Percentiles rank a stretch among this genome's conserved stretches.
Conservation (phyloP, 1,140 invertebrate species). For the Danaus melanippus region DNA sequence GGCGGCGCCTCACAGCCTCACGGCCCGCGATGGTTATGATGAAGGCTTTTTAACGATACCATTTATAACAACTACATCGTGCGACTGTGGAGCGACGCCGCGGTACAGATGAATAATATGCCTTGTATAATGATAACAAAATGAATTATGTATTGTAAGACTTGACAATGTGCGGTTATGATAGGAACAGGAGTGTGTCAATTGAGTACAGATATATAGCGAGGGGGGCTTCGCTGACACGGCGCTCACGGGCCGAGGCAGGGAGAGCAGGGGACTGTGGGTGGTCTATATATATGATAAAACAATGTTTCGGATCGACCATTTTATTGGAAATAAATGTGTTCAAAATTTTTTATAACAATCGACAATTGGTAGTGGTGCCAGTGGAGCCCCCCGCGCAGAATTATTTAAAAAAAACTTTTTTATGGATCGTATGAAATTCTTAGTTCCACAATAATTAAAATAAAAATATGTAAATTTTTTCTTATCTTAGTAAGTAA, state of each 20-base stretch:
- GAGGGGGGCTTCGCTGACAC: conserved; percentile 18
- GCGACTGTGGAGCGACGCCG: conserved; percentile 24
- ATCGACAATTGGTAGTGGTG: not conserved
- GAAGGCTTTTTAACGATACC: not conserved
- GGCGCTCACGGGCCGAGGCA: too few relatives aligned
- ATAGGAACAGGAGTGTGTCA: conserved; percentile 56
- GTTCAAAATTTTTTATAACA: conserved; percentile 10
- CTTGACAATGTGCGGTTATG: conserved; percentile 57
- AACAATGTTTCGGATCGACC: too few relatives aligned
- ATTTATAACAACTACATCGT: not conserved
- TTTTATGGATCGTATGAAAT: conserved; percentile 63
- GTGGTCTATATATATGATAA: too few relatives aligned
- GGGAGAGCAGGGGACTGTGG: too few relatives aligned
- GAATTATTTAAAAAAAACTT: conserved; percentile 36
- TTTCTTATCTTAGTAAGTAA: conserved; percentile 71
- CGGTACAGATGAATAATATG: conserved; percentile 50
- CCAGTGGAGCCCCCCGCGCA: conserved; percentile 44
- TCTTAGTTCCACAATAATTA: conserved; percentile 66
- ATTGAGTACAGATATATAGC: conserved; percentile 43
- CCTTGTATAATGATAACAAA: conserved; percentile 69
- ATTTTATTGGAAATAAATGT: conserved; percentile 32
- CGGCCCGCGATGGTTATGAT: conserved; percentile 24
- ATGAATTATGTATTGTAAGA: conserved; percentile 69
- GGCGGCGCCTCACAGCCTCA: conserved; percentile 31
- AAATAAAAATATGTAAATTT: conserved; percentile 64